Base-by-base conservation (phyloP, 2,888 invertebrate species). In the Epinotia bilunana region DNA sequence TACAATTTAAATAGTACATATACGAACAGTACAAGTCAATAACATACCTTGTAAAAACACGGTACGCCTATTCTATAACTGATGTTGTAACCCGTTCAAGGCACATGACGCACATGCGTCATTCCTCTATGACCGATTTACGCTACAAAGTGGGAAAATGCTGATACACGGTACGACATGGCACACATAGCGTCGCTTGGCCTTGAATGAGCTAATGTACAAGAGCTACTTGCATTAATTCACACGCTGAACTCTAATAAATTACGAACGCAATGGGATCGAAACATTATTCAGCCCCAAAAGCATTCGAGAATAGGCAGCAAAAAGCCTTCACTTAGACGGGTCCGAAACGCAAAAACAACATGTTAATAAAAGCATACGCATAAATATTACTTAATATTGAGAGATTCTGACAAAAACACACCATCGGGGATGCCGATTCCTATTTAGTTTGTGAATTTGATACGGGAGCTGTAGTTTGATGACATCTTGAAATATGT, bases 251-350 rank as follows among this genome's bases (percentile, higher is more conserved):
- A 74, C 62, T 57, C 57, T 57, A 74, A 63, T 69, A 55, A 55
- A 65, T 33, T 53, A 13, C 33, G 13, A 16, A 11, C 33, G 16
- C 6, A 62, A 73, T 28, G 57, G 55, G 46, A 43, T 73, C 28
- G 23, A 46, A 69, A 61, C 12, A 61, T 69, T 18, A 69, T 69
- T 57, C 23, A 69, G 28, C 9, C 63, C 74, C 57, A 20, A 20
- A 46, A 62, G 9, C 55, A 28, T 63, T 63, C 33, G 16, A 20
- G 43, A n/a, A 16, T 28, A 9, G 33, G 61, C 55, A 55, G 57
- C 57, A 63, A 73, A 73, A 73, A 69, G 39, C 53, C 16, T n/a
- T 61, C 61, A 63, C 62, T 46, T 55, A 23, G 46, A 16, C 55
- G 61, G 23, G n/a, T 23, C 28, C 43, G 46, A 39, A 13, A 49